Evolutionary conservation across 2,797 vertebrate genomes (phyloP).

Genomic region (Eupleurogrammus muticus): DNA sequence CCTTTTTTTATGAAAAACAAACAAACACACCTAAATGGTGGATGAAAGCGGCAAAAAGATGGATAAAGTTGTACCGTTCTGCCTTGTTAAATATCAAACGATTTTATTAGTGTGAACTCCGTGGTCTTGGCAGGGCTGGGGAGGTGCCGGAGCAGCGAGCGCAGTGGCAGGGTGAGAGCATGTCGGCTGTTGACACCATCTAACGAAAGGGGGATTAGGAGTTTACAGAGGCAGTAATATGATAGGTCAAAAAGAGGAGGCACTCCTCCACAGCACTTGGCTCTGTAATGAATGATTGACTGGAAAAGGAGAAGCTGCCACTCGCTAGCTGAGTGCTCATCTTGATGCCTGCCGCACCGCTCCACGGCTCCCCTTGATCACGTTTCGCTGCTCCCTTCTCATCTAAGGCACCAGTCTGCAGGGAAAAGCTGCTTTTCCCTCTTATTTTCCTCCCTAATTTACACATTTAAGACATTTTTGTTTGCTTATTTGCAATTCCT

Average conservation of each 20-base stretch:
- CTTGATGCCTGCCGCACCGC: constrained; percentile 92
- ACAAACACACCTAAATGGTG: constrained; percentile 36
- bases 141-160: constrained; percentile 60
- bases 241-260: constrained; percentile 95
- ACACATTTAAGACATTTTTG: constrained; percentile 99
- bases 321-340: constrained; percentile 87
- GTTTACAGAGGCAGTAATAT: constrained; percentile 98
- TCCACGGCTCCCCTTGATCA: constrained; percentile 95
- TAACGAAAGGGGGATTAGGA: constrained; percentile 97
- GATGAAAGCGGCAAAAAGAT: constrained; percentile 42
- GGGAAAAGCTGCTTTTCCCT: constrained; percentile 94
- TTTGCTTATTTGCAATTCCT: constrained; percentile 98
- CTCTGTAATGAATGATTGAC: constrained; percentile 97
- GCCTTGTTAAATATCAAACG: constrained; percentile 90
- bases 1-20: constrained; percentile 17
- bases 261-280: constrained; percentile 91
- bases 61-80: constrained; percentile 80
- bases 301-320: constrained; percentile 92
- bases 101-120: constrained; percentile 91
- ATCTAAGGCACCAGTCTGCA: constrained; percentile 91
- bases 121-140: constrained; percentile 89
- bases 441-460: constrained; percentile 98
- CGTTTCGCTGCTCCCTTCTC: constrained; percentile 94
- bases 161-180: constrained; percentile 62
- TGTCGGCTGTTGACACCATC: constrained; percentile 91